phyloP scores from a whole-genome alignment of 2,797 vertebrate genomes.

The Staurois parvus region DNA sequence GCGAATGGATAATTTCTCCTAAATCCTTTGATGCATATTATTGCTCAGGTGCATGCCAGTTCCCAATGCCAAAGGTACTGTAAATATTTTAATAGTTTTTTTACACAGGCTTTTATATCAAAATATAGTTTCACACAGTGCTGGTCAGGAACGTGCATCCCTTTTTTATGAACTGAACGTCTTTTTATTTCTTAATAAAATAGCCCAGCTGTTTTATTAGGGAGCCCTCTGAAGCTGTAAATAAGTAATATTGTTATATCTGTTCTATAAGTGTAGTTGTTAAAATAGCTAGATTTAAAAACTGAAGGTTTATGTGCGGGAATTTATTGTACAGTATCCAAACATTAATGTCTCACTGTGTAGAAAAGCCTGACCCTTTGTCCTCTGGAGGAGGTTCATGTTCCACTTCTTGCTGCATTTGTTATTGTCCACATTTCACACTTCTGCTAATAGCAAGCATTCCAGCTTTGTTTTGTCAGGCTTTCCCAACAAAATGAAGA shows the following conservation, averaged over 20 bases:
- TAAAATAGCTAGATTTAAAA: conserved; percentile 56
- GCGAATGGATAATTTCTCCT: conserved; percentile 98
- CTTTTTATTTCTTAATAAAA: conserved; percentile 42
- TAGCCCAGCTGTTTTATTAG: conserved; percentile 57
- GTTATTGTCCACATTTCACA: conserved; percentile 47
- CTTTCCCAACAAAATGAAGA: neutral
- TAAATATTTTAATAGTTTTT: conserved; percentile 49
- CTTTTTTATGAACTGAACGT: conserved; percentile 3
- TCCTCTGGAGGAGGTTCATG: conserved; percentile 50
- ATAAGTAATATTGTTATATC: conserved; percentile 37
- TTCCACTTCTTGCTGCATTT: conserved; percentile 41
- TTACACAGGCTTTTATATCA: conserved; percentile 2
- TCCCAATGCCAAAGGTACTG: conserved; percentile 95
- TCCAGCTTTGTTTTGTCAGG: conserved; percentile 7
- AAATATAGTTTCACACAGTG: conserved; percentile 44
- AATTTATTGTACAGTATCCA: conserved; percentile 63
- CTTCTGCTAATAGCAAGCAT: conserved; percentile 17
- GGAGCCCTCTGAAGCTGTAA: conserved; percentile 17
- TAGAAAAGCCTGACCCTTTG: conserved; percentile 56
- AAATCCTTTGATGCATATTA: conserved; percentile 97
- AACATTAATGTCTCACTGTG: conserved; percentile 50
- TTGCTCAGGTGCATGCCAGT: conserved; percentile 95
- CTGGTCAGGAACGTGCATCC: conserved; percentile 27
- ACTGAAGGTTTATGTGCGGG: conserved; percentile 44
- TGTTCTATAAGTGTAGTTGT: conserved; percentile 29